Evolutionary conservation across 2,797 vertebrate species (phyloP).

Genomic region (Enteromius fasciolatus): DNA sequence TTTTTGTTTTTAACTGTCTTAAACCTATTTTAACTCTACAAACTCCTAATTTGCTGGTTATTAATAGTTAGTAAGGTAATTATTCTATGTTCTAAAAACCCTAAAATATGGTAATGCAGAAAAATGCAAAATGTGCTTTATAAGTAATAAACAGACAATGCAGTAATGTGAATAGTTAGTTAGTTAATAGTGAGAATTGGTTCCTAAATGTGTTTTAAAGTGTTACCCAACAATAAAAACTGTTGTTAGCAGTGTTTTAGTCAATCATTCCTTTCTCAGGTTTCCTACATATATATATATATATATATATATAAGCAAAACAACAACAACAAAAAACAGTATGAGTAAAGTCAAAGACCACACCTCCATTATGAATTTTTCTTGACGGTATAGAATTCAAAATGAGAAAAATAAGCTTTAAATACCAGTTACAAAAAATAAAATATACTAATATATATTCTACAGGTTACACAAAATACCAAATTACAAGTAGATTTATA

Average conservation of each 20-base stretch:
- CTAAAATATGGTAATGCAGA: not conserved
- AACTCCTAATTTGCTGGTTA: not conserved
- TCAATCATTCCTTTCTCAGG: not conserved
- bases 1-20: too few relatives aligned
- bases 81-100: not conserved
- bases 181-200: not conserved
- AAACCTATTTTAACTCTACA: too few relatives aligned
- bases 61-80: not conserved
- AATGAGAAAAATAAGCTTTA: not conserved
- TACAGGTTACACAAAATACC: not conserved
- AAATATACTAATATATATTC: not conserved
- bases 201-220: not conserved
- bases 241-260: not conserved
- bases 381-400: not conserved
- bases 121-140: not conserved
- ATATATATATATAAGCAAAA: not conserved
- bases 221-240: not conserved
- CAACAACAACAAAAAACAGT: not conserved
- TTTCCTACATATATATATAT: too few relatives aligned
- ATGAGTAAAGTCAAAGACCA: not conserved
- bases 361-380: not conserved
- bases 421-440: not conserved
- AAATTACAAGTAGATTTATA: not conserved
- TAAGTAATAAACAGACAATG: not conserved
- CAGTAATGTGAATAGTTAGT: not conserved